Conservation (phyloP, 1,140 invertebrate genomes). For the Sycophaga agraensis region DNA sequence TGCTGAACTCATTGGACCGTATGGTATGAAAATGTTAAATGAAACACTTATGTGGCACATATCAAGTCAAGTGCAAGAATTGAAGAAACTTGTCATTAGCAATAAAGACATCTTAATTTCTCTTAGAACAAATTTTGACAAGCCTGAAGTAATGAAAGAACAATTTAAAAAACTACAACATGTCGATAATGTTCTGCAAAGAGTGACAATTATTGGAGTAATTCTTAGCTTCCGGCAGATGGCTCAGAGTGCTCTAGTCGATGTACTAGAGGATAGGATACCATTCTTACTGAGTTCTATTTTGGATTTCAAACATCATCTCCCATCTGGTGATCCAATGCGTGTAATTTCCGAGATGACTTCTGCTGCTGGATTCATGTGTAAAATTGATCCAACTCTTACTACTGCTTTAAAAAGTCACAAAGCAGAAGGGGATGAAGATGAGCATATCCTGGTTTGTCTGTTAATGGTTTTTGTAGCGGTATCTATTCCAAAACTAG, state of each 20-base stretch:
- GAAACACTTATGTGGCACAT: constrained; percentile 99
- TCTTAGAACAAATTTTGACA: constrained; percentile 89
- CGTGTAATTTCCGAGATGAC: constrained; percentile 96
- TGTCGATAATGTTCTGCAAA: constrained; percentile 90
- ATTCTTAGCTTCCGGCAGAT: constrained; percentile 94
- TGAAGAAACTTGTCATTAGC: constrained; percentile 89
- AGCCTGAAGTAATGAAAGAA: constrained; percentile 95
- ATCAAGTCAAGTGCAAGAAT: constrained; percentile 93
- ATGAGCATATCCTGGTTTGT: constrained; percentile 93
- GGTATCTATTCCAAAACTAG: constrained; percentile 95
- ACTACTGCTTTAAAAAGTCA: constrained; percentile 84
- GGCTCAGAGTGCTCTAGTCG: constrained; percentile 88
- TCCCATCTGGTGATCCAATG: constrained; percentile 88
- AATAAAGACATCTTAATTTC: constrained; percentile 91
- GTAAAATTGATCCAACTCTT: constrained; percentile 93
- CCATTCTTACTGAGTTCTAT: constrained; percentile 97
- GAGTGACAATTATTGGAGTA: constrained; percentile 98
- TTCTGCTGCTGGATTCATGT: constrained; percentile 88
- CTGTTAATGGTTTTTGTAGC: constrained; percentile 98
- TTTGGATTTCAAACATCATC: constrained; percentile 89
- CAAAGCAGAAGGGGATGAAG: constrained; percentile 82
- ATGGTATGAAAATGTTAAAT: constrained; percentile 96
- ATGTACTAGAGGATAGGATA: constrained; percentile 91
- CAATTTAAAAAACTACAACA: constrained; percentile 87
- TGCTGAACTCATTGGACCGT: constrained; percentile 97